These are phyloP conservation scores for Piliocolobus tephrosceles DNA, from an alignment of 2,113 vertebrate species.

Conservation along the genomic window DNA sequence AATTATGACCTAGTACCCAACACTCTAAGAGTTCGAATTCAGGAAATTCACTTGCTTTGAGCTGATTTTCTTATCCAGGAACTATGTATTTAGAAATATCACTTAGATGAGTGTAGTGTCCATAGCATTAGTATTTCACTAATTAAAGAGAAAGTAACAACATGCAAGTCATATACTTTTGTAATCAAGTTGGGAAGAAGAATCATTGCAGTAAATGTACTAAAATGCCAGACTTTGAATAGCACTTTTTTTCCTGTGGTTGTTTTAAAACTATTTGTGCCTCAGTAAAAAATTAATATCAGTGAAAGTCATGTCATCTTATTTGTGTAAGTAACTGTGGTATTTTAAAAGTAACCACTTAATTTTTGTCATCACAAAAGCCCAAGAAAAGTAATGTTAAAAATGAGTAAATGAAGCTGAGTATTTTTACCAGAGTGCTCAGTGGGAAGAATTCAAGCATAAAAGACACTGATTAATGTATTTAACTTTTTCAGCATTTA, in stretches of 20 bases:
- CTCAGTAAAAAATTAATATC: conserved; percentile 24
- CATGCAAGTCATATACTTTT: neutral
- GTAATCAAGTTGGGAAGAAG: conserved; percentile 12
- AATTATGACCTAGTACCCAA: neutral
- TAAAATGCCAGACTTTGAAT: conserved; percentile 16
- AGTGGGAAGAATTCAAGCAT: neutral
- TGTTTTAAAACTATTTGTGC: conserved; percentile 48
- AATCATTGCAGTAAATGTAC: neutral
- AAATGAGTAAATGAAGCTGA: conserved; percentile 31
- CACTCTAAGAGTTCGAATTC: neutral
- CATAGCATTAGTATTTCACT: neutral
- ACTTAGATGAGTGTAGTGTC: neutral
- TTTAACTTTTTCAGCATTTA: conserved; percentile 36
- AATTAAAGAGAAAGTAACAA: conserved; percentile 24
- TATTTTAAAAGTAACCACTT: conserved; percentile 37
- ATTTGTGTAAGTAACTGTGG: conserved; percentile 38
- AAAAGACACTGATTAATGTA: neutral
- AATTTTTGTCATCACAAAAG: conserved; percentile 44
- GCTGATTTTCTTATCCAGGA: conserved; percentile 15
- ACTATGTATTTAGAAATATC: conserved; percentile 27
- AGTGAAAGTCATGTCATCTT: neutral
- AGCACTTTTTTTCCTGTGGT: conserved; percentile 23
- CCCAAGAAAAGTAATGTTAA: conserved; percentile 20
- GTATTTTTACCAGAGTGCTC: conserved; percentile 8
- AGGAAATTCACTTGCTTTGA: conserved; percentile 9